Evolutionary conservation across 92 coral and sea anemone species (phyloP), one percentile per base, ranked within the genome.

Genomic region (Chrysogorgia sp.): DNA sequence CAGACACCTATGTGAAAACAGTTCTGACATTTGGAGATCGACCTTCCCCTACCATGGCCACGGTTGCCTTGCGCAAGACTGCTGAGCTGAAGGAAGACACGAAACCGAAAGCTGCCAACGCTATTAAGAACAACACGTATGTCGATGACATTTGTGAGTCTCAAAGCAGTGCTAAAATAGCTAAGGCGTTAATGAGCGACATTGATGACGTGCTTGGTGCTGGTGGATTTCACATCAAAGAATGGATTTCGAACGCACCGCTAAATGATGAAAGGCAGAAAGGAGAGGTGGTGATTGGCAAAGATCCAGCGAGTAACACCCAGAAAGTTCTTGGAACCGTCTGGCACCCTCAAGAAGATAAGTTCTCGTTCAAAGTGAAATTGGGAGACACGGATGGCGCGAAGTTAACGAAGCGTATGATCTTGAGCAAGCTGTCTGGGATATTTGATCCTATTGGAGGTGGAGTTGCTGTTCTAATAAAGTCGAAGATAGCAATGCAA

Each of bases 361-460:
- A 63, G 37, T 74, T 75, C 40, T 40, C 86, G 0, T 75, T 74
- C 31, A 75, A 75, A 25, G 63, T 82, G 26, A 82, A 82, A 1
- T 15, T 9, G 0, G 30, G 20, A 10, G 47, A 48, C 10, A n/a
- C 21, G n/a, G 4, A n/a, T 34, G 1, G 0, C 0, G 15, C 21
- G 0, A 2, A 20, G 33, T 31, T 80, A 55, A 67, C 84, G 0
- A 80, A 80, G 30, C 68, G 77, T 53, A 53, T 58, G 33, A 82
- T 86, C 63, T 76, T 86, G 1, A 76, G 86, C 71, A 76, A 77
- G 60, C 31, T 66, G n/a, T n/a, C n/a, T n/a, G n/a, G n/a, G n/a
- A n/a, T n/a, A n/a, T n/a, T n/a, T n/a, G n/a, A n/a, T n/a, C 86
- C 90, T 50, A 76, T 86, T 59, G 86, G 89, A 40, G 79, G 40